phyloP scores from a whole-genome alignment of 2,113 vertebrate species.

The Lophius piscatorius region DNA sequence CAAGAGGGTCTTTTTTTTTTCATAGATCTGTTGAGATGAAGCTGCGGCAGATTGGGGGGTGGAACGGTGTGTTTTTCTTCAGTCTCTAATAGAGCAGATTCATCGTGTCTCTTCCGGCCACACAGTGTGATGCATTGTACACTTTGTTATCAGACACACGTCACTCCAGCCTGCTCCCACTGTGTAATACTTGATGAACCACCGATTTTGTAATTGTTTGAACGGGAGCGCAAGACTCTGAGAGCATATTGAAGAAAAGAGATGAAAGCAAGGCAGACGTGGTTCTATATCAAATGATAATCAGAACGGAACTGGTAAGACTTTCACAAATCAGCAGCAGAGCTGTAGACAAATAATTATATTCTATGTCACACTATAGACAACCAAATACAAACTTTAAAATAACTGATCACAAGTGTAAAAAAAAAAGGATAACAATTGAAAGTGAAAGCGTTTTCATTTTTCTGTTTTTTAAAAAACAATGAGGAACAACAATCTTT shows the following conservation, averaged over 20 bases:
- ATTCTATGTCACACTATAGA: slow-evolving; percentile 17
- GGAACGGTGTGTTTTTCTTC: slow-evolving; percentile 28
- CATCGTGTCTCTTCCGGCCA: slow-evolving; percentile 47
- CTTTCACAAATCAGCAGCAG: slow-evolving; percentile 48
- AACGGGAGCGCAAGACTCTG: slow-evolving; percentile 8
- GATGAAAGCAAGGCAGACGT: slow-evolving; percentile 28
- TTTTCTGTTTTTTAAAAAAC: too few relatives aligned
- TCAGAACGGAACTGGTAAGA: slow-evolving; percentile 4
- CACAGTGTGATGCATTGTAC: slow-evolving; percentile 47
- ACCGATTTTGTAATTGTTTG: slow-evolving; percentile 47
- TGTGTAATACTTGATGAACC: slow-evolving; percentile 45
- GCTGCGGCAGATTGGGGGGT: slow-evolving; percentile 1
- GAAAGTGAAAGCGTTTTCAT: too few relatives aligned
- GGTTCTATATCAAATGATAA: too few relatives aligned
- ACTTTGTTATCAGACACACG: slow-evolving; percentile 48
- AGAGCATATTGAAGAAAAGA: slow-evolving; percentile 5
- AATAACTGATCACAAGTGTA: too few relatives aligned
- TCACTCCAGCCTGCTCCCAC: too few relatives aligned
- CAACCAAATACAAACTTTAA: slow-evolving; percentile 38
- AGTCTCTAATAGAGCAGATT: slow-evolving; percentile 43
- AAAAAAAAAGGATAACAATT: too few relatives aligned
- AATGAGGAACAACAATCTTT: too few relatives aligned
- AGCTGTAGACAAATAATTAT: slow-evolving; percentile 14
- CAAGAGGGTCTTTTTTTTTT: neutral
- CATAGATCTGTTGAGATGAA: slow-evolving; percentile 14